A percentile compares a stretch with the other conserved stretches of the same genome.
Evolutionary conservation across 2,888 invertebrate species (phyloP).

Genomic region (Agrilus mali): DNA sequence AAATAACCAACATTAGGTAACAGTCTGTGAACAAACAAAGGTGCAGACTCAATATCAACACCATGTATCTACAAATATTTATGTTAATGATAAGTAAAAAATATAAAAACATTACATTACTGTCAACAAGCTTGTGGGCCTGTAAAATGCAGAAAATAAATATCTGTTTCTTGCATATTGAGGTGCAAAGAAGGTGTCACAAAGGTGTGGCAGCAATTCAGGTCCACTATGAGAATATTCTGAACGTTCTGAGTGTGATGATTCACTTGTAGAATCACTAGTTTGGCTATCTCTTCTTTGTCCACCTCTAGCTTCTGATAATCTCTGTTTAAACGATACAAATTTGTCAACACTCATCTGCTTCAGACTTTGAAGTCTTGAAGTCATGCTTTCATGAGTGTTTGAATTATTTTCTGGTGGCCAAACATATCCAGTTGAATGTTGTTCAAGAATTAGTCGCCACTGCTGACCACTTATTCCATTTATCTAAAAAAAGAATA

Average conservation of each 20-base stretch:
- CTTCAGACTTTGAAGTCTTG: slow-evolving; percentile 49
- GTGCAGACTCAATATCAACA: slow-evolving; percentile 51
- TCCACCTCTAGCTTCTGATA: slow-evolving; percentile 38
- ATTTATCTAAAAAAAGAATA: slow-evolving; percentile 23
- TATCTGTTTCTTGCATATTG: slow-evolving; percentile 45
- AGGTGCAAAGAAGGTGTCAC: slow-evolving; percentile 42
- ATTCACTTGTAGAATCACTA: slow-evolving; percentile 29
- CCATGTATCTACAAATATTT: slow-evolving; percentile 45
- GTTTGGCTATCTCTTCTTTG: slow-evolving; percentile 26
- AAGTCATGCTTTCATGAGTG: slow-evolving; percentile 32
- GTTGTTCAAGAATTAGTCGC: slow-evolving; percentile 69
- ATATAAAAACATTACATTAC: slow-evolving; percentile 27
- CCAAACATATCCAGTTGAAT: slow-evolving; percentile 61
- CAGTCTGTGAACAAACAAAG: slow-evolving; percentile 56
- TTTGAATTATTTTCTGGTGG: slow-evolving; percentile 33
- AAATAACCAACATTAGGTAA: slow-evolving; percentile 47
- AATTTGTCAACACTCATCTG: slow-evolving; percentile 58
- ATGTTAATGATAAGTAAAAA: background rate
- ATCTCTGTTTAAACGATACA: slow-evolving; percentile 47
- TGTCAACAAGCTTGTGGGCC: slow-evolving; percentile 40
- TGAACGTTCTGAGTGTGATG: slow-evolving; percentile 19
- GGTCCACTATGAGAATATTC: slow-evolving; percentile 23
- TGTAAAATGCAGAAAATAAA: slow-evolving; percentile 46
- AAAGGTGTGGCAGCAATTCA: slow-evolving; percentile 32
- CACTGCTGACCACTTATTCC: slow-evolving; percentile 58